Evolutionary conservation across 2,888 invertebrate species (phyloP).

Genomic region (Diloba caeruleocephala): DNA sequence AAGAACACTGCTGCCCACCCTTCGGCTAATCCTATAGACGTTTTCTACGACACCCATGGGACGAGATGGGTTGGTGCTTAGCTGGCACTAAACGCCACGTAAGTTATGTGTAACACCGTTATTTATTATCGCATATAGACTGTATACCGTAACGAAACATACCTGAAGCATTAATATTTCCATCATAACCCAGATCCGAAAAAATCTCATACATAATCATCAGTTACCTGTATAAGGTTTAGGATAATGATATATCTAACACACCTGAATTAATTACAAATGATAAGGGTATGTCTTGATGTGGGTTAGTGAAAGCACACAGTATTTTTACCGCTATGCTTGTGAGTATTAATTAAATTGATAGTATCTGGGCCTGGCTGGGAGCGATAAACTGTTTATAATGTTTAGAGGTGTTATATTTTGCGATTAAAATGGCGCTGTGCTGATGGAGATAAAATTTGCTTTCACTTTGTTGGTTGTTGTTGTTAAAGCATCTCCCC

Average conservation of each 20-base stretch:
- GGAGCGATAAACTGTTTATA: constrained; percentile 37
- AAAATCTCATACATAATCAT: constrained; percentile 18
- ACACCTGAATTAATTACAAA: constrained; percentile 51
- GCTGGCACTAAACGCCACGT: too few species aligned
- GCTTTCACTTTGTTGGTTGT: too few species aligned
- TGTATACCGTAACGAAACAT: too few species aligned
- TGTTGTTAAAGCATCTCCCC: too few species aligned
- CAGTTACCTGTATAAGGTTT: constrained; percentile 8
- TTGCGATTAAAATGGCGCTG: neutral
- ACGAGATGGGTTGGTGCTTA: too few species aligned
- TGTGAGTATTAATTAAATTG: constrained; percentile 52
- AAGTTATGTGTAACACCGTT: too few species aligned
- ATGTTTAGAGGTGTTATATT: neutral
- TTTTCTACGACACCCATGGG: too few species aligned
- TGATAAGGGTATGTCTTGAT: constrained; percentile 65
- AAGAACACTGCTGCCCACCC: too few species aligned
- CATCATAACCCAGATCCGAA: neutral
- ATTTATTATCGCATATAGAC: too few species aligned
- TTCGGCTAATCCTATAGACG: too few species aligned
- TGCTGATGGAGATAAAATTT: too few species aligned
- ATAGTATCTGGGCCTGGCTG: constrained; percentile 46
- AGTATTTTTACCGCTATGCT: constrained; percentile 48
- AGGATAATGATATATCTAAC: constrained; percentile 9
- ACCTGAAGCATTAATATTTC: neutral
- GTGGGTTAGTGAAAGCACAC: constrained; percentile 61